phyloP scores from a whole-genome alignment of 2,113 vertebrate species.

The Holacanthus passer region DNA sequence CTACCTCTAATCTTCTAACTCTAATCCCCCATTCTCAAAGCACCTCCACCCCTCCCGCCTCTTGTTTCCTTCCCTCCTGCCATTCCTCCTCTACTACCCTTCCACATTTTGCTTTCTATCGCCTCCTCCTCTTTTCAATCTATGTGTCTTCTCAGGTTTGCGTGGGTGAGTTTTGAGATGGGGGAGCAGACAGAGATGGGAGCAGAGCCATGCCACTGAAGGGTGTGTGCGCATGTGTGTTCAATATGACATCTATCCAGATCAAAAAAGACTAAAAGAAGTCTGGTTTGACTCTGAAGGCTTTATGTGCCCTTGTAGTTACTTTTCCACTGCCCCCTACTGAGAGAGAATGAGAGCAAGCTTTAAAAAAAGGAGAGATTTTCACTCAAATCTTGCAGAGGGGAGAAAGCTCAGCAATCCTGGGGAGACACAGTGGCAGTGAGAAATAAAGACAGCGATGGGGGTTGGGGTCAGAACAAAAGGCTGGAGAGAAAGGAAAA shows the following conservation, averaged over 20 bases:
- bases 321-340: slow-evolving; percentile 75
- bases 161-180: slow-evolving; percentile 68
- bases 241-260: slow-evolving; percentile 72
- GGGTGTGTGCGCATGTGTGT: slow-evolving; percentile 52
- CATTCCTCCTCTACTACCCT: slow-evolving; percentile 30
- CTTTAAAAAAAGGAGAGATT: slow-evolving; percentile 39
- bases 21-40: slow-evolving; percentile 70
- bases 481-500: slow-evolving; percentile 2
- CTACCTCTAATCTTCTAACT: slow-evolving; percentile 75
- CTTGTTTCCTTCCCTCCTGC: slow-evolving; percentile 56
- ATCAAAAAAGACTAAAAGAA: slow-evolving; percentile 79
- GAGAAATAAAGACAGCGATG: slow-evolving; percentile 54
- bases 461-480: slow-evolving; percentile 34
- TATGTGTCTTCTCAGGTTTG: slow-evolving; percentile 60
- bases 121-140: slow-evolving; percentile 40
- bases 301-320: slow-evolving; percentile 77
- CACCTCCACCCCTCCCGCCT: slow-evolving; percentile 48
- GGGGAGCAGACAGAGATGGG: slow-evolving; percentile 55
- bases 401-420: slow-evolving; percentile 66
- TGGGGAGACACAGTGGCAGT: slow-evolving; percentile 58
- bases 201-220: slow-evolving; percentile 64
- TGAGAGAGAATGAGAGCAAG: slow-evolving; percentile 66
- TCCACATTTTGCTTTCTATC: slow-evolving; percentile 23
- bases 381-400: slow-evolving; percentile 66
- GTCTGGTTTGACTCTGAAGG: slow-evolving; percentile 75